These are phyloP conservation scores for Tragelaphus imberbis DNA, from an alignment of 2,113 vertebrate genomes.

Conservation along the genomic window DNA sequence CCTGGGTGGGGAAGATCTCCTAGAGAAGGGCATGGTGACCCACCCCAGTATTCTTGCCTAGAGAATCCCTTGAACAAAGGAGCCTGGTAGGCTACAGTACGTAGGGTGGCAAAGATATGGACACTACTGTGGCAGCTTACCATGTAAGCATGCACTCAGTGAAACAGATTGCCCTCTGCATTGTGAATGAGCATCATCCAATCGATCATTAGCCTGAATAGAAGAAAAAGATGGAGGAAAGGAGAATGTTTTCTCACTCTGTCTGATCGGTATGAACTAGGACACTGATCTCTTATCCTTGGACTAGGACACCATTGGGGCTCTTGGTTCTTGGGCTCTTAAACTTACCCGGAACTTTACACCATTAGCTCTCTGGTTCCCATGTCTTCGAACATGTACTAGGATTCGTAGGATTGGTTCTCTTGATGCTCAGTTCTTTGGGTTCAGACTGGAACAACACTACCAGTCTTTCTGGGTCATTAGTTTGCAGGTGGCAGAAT, in stretches of 20 bases:
- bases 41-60: background rate
- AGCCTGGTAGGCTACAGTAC: background rate
- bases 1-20: background rate
- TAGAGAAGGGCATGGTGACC: background rate
- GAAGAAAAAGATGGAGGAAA: background rate
- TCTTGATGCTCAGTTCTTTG: background rate
- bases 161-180: background rate
- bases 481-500: background rate
- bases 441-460: background rate
- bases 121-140: background rate
- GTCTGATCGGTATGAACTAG: background rate
- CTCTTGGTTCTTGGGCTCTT: background rate
- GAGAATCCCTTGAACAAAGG: background rate
- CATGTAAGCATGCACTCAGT: background rate
- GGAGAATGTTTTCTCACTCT: background rate
- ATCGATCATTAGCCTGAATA: background rate
- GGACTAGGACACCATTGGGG: background rate
- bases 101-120: background rate
- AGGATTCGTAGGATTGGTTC: background rate
- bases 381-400: background rate
- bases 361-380: too few relatives aligned
- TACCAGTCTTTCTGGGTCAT: background rate
- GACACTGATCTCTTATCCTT: background rate
- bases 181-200: background rate
- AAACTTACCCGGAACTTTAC: background rate